These are phyloP conservation scores for Deroplatys truncata DNA, from an alignment of 2,888 invertebrate genomes.

Conservation along the genomic window DNA sequence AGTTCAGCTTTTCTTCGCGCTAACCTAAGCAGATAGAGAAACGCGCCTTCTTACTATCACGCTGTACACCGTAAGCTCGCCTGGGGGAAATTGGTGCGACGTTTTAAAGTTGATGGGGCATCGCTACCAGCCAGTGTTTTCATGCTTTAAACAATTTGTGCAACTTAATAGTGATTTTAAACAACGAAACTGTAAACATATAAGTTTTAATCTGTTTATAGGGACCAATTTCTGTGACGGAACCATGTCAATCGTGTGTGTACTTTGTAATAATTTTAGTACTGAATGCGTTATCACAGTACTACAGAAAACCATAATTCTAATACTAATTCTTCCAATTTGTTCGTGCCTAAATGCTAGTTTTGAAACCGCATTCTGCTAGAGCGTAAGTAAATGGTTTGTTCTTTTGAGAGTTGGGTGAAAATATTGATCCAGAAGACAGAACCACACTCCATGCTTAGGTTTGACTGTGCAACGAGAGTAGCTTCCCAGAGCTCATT, in stretches of 20 bases:
- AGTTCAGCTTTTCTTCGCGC: background rate
- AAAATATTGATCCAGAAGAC: background rate
- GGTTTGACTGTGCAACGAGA: background rate
- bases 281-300: background rate
- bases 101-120: background rate
- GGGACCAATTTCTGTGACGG: background rate
- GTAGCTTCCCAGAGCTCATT: background rate
- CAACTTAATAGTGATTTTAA: background rate
- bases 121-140: background rate
- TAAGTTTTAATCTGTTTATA: background rate
- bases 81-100: background rate
- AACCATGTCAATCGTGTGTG: background rate
- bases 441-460: background rate
- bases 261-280: background rate
- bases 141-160: background rate
- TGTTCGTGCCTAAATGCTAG: conserved; percentile 7
- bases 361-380: background rate
- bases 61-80: background rate
- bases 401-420: background rate
- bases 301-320: background rate
- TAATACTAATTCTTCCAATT: conserved; percentile 15
- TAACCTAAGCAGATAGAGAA: background rate
- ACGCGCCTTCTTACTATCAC: background rate
- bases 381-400: background rate
- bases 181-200: background rate